Evolutionary conservation across 1,140 invertebrate genomes (phyloP), one percentile per base, ranked within the genome.

Genomic region (Pinna nobilis): DNA sequence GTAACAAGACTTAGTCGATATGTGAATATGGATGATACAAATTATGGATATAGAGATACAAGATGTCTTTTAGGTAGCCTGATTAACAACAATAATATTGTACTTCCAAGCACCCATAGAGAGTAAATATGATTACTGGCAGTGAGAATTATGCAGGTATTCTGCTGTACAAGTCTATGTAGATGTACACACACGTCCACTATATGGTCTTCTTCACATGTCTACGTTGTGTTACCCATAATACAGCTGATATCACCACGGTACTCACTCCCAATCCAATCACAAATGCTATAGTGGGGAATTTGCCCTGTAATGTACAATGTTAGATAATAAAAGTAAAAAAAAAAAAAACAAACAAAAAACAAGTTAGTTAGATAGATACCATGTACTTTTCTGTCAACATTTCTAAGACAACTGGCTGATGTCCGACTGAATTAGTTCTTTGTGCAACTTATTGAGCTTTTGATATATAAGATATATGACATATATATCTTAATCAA

Each of bases 261-360:
- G 79, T 82, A 44, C 72, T 66, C 6, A 65, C 74, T 61, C 69
- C 66, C 0, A 84, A 28, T 35, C 74, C 73, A 28, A 80, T 63
- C n/a, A 68, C 32, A 78, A 78, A 85, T 35, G 32, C 33, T 30
- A 51, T 50, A 23, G 66, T 61, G 11, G 84, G 82, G 75, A 85
- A 85, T 33, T 74, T 66, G 30, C 80, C 81, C 84, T 85, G 74
- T n/a, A n/a, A n/a, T n/a, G n/a, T n/a, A n/a, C n/a, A n/a, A n/a
- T n/a, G n/a, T n/a, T n/a, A n/a, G n/a, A n/a, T n/a, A n/a, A n/a
- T n/a, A n/a, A n/a, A n/a, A n/a, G n/a, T n/a, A n/a, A 55, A 80
- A 79, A 23, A 70, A 23, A 73, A 64, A 50, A 66, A 68, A 7
- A 37, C n/a, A 30, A 33, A 60, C 5, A 49, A 47, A 28, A 47